phyloP scores from a whole-genome alignment of 2,888 invertebrate genomes.

The Folsomia manolachei region DNA sequence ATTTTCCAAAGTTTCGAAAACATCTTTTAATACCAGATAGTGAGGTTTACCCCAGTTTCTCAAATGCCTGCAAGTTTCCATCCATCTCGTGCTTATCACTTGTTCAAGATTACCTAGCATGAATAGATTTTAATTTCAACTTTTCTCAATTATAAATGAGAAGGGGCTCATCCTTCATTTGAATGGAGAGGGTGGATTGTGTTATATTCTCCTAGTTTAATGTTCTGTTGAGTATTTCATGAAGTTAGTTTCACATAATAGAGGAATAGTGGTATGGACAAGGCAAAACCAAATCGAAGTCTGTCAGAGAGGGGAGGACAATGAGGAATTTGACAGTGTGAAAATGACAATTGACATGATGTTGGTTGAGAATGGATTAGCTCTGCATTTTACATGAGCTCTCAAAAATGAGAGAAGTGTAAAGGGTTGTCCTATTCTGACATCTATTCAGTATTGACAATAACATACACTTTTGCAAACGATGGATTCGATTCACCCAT shows the following conservation, averaged over 20 bases:
- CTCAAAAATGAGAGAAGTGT: conserved; percentile 15
- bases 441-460: conserved; percentile 11
- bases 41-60: no score
- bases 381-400: conserved; percentile 23
- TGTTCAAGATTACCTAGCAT: neutral
- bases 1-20: no score
- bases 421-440: conserved; percentile 7
- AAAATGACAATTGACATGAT: conserved; percentile 24
- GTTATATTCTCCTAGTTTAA: no score
- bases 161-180: neutral
- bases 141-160: conserved; percentile 16
- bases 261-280: neutral
- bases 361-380: conserved; percentile 20
- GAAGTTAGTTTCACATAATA: neutral
- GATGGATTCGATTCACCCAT: conserved; percentile 18
- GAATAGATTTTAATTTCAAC: conserved; percentile 15
- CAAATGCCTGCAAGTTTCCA: no score
- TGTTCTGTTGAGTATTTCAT: no score
- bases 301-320: conserved; percentile 14
- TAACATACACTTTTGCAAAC: conserved; percentile 17
- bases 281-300: neutral
- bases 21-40: no score
- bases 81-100: no score
- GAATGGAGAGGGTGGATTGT: conserved; percentile 11
- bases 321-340: conserved; percentile 21